Percentiles rank a stretch among this genome's conserved stretches.
These are phyloP conservation scores for Orestias chungarensis DNA, from an alignment of 2,797 vertebrate species.

Conservation along the genomic window DNA sequence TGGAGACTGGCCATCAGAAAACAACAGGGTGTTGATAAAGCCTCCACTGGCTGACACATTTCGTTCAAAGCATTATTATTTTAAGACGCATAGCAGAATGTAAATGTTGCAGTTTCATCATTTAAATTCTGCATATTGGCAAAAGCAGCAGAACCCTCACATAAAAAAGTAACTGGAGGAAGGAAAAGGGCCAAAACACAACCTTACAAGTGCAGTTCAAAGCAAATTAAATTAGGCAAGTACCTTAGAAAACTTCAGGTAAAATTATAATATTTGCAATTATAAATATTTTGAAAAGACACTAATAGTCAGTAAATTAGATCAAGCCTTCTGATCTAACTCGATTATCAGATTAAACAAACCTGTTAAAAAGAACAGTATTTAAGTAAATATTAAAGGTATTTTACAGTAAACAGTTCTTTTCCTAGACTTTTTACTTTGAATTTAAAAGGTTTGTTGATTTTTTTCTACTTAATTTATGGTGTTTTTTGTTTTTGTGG, in stretches of 20 bases:
- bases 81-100: background rate
- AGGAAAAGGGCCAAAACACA: background rate
- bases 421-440: no score
- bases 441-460: no score
- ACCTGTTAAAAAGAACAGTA: background rate
- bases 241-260: background rate
- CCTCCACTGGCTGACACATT: background rate
- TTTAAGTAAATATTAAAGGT: background rate
- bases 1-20: constrained; percentile 27
- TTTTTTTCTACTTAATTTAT: no score
- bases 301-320: background rate
- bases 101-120: background rate
- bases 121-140: background rate
- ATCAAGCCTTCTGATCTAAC: no score
- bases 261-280: background rate
- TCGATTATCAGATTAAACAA: background rate
- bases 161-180: background rate
- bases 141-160: background rate
- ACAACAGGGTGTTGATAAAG: constrained; percentile 20
- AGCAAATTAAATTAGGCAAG: background rate
- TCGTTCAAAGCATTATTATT: background rate
- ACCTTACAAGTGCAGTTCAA: background rate
- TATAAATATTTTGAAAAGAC: background rate
- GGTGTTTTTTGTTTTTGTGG: no score
- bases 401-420: background rate